A percentile compares a stretch with the other conserved stretches of the same genome.
Conservation (phyloP, 2,888 invertebrate species). For the Epistrophe eligans region DNA sequence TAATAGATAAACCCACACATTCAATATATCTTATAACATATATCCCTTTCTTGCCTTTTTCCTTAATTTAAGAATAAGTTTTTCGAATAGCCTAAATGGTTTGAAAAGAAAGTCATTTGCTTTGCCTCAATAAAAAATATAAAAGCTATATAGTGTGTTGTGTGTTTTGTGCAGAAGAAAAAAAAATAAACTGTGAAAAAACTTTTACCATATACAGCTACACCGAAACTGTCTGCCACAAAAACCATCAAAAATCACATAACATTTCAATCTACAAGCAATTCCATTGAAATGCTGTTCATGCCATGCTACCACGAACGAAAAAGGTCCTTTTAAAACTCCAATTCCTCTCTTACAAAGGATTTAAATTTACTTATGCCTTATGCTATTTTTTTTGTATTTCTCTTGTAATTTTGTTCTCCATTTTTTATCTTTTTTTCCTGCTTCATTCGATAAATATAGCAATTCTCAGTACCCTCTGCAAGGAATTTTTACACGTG, state of each 20-base stretch:
- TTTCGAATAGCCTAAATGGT: conserved; percentile 13
- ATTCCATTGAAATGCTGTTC: conserved; percentile 40
- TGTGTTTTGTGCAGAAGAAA: background rate
- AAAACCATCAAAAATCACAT: conserved; percentile 44
- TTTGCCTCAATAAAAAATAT: conserved; percentile 15
- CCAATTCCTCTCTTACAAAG: conserved; percentile 21
- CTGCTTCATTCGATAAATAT: conserved; percentile 77
- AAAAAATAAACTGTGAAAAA: background rate
- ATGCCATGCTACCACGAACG: conserved; percentile 14
- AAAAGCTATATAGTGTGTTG: background rate
- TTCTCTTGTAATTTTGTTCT: background rate
- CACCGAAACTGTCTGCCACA: conserved; percentile 31
- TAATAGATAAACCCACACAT: background rate
- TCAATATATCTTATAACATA: background rate
- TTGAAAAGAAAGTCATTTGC: conserved; percentile 39
- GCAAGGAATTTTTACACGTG: conserved; percentile 94
- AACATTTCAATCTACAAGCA: conserved; percentile 40
- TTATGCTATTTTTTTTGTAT: conserved; percentile 1
- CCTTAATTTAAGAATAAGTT: conserved; percentile 31
- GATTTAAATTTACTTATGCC: conserved; percentile 39
- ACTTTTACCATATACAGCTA: conserved; percentile 14
- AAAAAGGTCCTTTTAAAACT: conserved; percentile 25
- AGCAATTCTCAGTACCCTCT: conserved; percentile 94
- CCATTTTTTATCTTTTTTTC: background rate
- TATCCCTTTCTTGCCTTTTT: background rate